Conservation (phyloP, 1,140 invertebrate species). For the Trichonephila clavipes region DNA sequence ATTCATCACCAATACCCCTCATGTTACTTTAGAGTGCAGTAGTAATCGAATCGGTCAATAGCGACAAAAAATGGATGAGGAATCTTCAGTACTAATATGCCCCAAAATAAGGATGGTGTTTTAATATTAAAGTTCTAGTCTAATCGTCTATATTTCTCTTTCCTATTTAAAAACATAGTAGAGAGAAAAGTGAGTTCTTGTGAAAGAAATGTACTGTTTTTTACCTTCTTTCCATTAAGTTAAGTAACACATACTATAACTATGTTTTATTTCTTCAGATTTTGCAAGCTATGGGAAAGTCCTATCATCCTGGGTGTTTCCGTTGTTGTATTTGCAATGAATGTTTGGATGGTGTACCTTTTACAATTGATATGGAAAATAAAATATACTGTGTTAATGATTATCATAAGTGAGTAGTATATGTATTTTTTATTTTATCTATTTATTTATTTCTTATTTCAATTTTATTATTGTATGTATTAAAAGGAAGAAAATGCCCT, state of each 20-base stretch:
- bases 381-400: constrained; percentile 99
- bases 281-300: constrained; percentile 99
- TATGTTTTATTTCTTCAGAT: constrained; percentile 85
- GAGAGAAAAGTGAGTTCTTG: too few relatives aligned
- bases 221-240: background rate
- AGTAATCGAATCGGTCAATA: too few relatives aligned
- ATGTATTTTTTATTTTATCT: background rate
- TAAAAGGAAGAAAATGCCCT: too few relatives aligned
- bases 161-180: too few relatives aligned
- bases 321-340: constrained; percentile 98
- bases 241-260: background rate
- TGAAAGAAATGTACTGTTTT: background rate
- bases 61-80: too few relatives aligned
- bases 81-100: too few relatives aligned
- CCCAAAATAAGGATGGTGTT: too few relatives aligned
- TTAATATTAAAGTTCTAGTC: too few relatives aligned
- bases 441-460: background rate
- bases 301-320: constrained; percentile 99
- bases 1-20: too few relatives aligned
- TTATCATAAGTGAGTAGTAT: constrained; percentile 88
- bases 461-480: background rate
- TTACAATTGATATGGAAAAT: constrained; percentile 97
- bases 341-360: constrained; percentile 98
- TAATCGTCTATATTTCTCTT: too few relatives aligned
- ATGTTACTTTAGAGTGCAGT: too few relatives aligned